These are phyloP conservation scores for Condylostylus longicornis DNA, from an alignment of 1,140 invertebrate genomes.

Conservation along the genomic window DNA sequence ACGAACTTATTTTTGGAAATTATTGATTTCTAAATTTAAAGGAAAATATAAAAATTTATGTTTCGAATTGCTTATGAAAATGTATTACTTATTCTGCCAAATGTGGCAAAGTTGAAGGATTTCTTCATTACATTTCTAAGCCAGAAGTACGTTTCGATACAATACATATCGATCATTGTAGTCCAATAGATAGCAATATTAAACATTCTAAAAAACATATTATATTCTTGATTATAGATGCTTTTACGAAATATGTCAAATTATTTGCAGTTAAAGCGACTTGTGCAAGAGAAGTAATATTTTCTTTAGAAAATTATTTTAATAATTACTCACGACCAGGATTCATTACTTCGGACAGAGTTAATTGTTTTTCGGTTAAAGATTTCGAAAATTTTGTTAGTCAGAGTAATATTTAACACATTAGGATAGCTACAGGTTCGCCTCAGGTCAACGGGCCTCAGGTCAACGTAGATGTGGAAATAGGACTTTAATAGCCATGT, in stretches of 20 bases:
- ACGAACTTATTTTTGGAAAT: conserved; percentile 8
- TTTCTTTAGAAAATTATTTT: conserved; percentile 11
- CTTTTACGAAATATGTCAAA: conserved; percentile 14
- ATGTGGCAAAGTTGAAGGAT: conserved; percentile 15
- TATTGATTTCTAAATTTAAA: conserved; percentile 22
- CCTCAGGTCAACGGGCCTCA: conserved; percentile 11
- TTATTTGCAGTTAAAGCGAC: conserved; percentile 10
- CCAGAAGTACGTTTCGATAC: conserved; percentile 13
- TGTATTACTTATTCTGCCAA: conserved; percentile 15
- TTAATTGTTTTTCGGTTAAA: conserved; percentile 15
- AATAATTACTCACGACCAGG: conserved; percentile 10
- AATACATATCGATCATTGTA: conserved; percentile 19
- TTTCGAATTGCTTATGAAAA: conserved; percentile 18
- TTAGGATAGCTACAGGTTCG: conserved; percentile 10
- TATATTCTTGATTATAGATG: conserved; percentile 31
- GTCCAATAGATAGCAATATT: conserved; percentile 23
- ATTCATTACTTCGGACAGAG: conserved; percentile 17
- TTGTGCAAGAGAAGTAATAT: conserved; percentile 15
- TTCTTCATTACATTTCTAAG: conserved; percentile 19
- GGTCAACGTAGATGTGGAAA: conserved; percentile 15
- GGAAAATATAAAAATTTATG: conserved; percentile 12
- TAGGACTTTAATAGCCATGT: conserved; percentile 11
- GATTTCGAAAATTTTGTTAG: conserved; percentile 14
- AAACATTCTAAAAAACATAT: conserved; percentile 33
- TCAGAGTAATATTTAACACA: conserved; percentile 9